These are phyloP conservation scores for Regulus satrapa DNA, from an alignment of 2,113 vertebrate species.

Conservation along the genomic window DNA sequence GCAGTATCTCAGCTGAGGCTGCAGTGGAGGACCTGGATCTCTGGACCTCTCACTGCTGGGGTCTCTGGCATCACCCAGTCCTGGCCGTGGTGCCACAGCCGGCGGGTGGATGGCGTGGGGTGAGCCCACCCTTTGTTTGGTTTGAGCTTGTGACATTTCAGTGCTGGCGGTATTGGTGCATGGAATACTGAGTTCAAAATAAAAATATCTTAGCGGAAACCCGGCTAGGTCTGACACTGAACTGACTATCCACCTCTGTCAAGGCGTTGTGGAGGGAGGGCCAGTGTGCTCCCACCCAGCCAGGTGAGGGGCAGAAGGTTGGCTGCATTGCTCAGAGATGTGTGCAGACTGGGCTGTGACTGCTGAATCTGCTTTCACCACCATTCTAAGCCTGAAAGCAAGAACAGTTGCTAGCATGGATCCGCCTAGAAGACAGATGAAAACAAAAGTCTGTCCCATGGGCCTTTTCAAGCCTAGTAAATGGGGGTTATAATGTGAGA, in stretches of 20 bases:
- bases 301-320: background rate
- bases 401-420: background rate
- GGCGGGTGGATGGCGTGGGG: fast-evolving
- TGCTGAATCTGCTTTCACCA: background rate
- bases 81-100: fast-evolving
- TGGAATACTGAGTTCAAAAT: background rate
- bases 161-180: background rate
- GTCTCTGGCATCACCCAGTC: background rate
- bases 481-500: background rate
- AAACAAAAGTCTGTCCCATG: background rate
- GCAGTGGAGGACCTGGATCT: background rate
- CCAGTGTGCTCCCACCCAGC: background rate
- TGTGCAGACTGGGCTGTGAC: background rate
- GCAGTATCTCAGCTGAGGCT: background rate
- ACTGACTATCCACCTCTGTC: too few relatives aligned
- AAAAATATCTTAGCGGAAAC: background rate
- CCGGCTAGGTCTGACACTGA: background rate
- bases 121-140: too few relatives aligned
- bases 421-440: background rate
- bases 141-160: background rate
- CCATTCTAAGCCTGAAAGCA: background rate
- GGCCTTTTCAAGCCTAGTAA: background rate
- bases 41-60: background rate
- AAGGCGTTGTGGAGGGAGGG: background rate
- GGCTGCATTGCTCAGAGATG: background rate